Percentiles rank a stretch among this genome's conserved stretches.
Conservation (phyloP, 2,113 vertebrate species). For the Ctenodactylus gundi region DNA sequence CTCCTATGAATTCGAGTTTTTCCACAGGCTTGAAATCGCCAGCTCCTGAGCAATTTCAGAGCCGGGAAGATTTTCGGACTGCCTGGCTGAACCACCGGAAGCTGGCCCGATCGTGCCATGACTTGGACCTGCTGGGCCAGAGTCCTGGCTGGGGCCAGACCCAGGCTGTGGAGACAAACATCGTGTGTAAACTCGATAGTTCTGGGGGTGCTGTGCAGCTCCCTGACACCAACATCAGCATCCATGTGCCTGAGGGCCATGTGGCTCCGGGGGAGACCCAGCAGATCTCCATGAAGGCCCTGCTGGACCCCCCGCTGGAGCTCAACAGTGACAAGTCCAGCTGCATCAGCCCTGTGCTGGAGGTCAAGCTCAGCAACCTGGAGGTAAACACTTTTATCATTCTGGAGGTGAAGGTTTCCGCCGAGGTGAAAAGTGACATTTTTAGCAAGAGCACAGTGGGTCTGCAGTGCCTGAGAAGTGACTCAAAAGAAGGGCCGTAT, state of each 20-base stretch:
- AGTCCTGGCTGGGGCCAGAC: slow-evolving; percentile 98
- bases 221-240: slow-evolving; percentile 93
- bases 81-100: slow-evolving; percentile 97
- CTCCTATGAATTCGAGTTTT: slow-evolving; percentile 80
- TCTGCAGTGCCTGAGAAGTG: slow-evolving; percentile 92
- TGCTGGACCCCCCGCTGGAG: slow-evolving; percentile 94
- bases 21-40: slow-evolving; percentile 93
- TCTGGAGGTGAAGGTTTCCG: slow-evolving; percentile 94
- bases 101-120: slow-evolving; percentile 95
- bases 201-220: slow-evolving; percentile 94
- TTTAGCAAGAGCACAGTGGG: slow-evolving; percentile 85
- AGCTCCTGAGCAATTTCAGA: slow-evolving; percentile 95
- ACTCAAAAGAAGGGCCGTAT: slow-evolving; percentile 94
- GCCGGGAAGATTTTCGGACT: slow-evolving; percentile 94
- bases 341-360: slow-evolving; percentile 94
- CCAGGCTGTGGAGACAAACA: slow-evolving; percentile 94
- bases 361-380: slow-evolving; percentile 96
- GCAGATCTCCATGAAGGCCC: slow-evolving; percentile 94
- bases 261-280: slow-evolving; percentile 91
- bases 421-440: slow-evolving; percentile 88
- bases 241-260: slow-evolving; percentile 93
- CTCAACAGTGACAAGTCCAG: slow-evolving; percentile 94
- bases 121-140: slow-evolving; percentile 94
- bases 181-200: slow-evolving; percentile 94
- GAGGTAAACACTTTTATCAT: slow-evolving; percentile 90